phyloP scores from a whole-genome alignment of 2,797 vertebrate species.

The Aplochiton taeniatus region DNA sequence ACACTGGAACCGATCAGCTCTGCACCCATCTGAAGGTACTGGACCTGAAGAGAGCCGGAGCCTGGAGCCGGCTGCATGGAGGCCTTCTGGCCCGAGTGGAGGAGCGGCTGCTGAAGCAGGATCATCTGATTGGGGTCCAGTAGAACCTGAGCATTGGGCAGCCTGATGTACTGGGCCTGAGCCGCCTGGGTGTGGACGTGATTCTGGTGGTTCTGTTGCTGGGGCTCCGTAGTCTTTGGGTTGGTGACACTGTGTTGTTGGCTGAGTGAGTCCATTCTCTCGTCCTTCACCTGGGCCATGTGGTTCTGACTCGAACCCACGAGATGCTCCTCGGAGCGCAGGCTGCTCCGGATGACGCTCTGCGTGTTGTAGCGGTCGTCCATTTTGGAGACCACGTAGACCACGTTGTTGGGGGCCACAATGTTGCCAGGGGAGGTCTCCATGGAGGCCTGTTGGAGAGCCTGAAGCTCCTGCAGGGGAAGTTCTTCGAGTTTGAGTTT shows the following conservation, averaged over 20 bases:
- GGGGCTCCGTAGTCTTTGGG: conserved; percentile 77
- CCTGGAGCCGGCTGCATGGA: conserved; percentile 82
- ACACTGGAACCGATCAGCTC: conserved; percentile 83
- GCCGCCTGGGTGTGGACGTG: conserved; percentile 64
- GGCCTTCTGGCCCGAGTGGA: conserved; percentile 80
- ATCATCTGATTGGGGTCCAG: conserved; percentile 89
- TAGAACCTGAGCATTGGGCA: conserved; percentile 87
- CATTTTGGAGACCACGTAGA: conserved; percentile 89
- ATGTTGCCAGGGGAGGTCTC: conserved; percentile 79
- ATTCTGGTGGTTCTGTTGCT: conserved; percentile 82
- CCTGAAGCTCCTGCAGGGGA: conserved; percentile 86
- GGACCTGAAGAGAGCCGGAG: conserved; percentile 68
- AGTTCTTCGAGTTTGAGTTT: conserved; percentile 90
- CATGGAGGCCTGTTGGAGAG: conserved; percentile 84
- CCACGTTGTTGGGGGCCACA: conserved; percentile 80
- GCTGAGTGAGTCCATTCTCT: conserved; percentile 78
- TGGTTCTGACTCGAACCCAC: conserved; percentile 79
- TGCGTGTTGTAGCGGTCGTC: conserved; percentile 90
- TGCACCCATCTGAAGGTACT: conserved; percentile 90
- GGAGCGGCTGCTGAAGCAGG: conserved; percentile 87
- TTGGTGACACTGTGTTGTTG: conserved; percentile 81
- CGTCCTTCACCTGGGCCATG: conserved; percentile 82
- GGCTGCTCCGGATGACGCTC: conserved; percentile 93
- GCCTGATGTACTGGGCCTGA: conserved; percentile 83
- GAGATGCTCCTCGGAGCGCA: conserved; percentile 87